Evolutionary conservation across 1,140 invertebrate species (phyloP).

Genomic region (Neuroterus valhalla): DNA sequence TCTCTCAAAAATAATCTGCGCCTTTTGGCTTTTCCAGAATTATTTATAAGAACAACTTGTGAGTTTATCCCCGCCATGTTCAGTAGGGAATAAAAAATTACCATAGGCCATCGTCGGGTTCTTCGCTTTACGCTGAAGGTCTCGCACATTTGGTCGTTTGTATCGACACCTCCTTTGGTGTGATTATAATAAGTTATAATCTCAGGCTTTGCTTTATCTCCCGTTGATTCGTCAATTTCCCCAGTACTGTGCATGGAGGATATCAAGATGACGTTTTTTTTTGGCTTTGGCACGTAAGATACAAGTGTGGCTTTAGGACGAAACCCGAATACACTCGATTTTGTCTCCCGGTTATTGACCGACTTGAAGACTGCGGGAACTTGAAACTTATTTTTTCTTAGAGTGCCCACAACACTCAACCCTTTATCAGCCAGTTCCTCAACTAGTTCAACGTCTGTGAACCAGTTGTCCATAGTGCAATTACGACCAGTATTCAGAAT

Average conservation of each 20-base stretch:
- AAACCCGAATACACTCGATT: too few relatives aligned
- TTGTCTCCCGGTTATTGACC: too few relatives aligned
- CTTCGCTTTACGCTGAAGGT: constrained; percentile 35
- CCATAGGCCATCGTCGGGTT: constrained; percentile 55
- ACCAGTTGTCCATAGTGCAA: constrained; percentile 15
- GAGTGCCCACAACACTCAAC: constrained; percentile 30
- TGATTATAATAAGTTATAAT: constrained; percentile 47
- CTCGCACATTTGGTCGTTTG: constrained; percentile 32
- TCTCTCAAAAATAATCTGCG: too few relatives aligned
- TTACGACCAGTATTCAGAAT: constrained; percentile 2
- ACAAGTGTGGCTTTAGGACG: constrained; percentile 27
- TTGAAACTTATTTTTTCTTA: constrained; percentile 25
- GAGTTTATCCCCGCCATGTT: constrained; percentile 62
- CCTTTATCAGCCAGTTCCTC: constrained; percentile 1
- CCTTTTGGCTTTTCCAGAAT: too few relatives aligned
- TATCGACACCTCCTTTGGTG: constrained; percentile 45
- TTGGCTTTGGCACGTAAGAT: constrained; percentile 54
- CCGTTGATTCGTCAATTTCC: constrained; percentile 42
- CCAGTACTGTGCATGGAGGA: constrained; percentile 52
- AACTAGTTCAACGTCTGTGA: background rate
- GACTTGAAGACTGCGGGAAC: background rate
- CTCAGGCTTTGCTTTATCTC: constrained; percentile 34
- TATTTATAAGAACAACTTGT: constrained; percentile 39
- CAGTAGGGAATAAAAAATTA: constrained; percentile 59
- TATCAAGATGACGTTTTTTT: constrained; percentile 50